Evolutionary conservation across 2,888 invertebrate genomes (phyloP).

Genomic region (Diarsia mendica): DNA sequence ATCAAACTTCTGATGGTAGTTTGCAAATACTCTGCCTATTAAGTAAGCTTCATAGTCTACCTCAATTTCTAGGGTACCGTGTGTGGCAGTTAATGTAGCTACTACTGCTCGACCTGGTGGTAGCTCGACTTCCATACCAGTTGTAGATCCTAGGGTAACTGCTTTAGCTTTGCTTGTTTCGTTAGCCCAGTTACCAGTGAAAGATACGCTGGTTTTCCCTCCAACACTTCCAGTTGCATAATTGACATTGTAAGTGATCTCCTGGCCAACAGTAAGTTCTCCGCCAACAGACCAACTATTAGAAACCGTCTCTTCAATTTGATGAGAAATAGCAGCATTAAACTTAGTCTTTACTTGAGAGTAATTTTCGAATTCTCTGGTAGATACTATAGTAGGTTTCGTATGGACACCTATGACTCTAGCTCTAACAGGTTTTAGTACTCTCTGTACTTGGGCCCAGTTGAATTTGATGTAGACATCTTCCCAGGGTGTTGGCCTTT

Average conservation of each 20-base stretch:
- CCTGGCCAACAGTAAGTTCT: slow-evolving; percentile 51
- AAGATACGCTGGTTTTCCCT: slow-evolving; percentile 20
- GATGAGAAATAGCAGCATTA: slow-evolving; percentile 63
- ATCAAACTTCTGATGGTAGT: slow-evolving; percentile 45
- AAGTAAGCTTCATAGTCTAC: slow-evolving; percentile 60
- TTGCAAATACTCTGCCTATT: slow-evolving; percentile 56
- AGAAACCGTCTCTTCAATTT: slow-evolving; percentile 63
- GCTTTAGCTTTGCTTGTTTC: slow-evolving; percentile 11
- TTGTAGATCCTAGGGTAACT: slow-evolving; percentile 18
- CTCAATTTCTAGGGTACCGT: slow-evolving; percentile 36
- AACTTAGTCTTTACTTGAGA: slow-evolving; percentile 55
- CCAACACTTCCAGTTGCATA: slow-evolving; percentile 12
- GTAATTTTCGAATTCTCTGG: slow-evolving; percentile 63
- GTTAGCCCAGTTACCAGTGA: slow-evolving; percentile 16
- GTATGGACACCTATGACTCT: slow-evolving; percentile 56
- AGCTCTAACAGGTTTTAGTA: slow-evolving; percentile 59
- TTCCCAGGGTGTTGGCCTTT: slow-evolving; percentile 73
- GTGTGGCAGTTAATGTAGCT: slow-evolving; percentile 29
- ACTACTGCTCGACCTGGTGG: slow-evolving; percentile 18
- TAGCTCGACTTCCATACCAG: slow-evolving; percentile 24
- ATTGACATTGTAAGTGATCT: slow-evolving; percentile 21
- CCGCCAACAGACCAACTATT: slow-evolving; percentile 65
- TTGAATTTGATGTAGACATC: slow-evolving; percentile 68
- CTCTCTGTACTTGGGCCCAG: slow-evolving; percentile 68
- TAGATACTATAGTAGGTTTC: slow-evolving; percentile 55